Evolutionary conservation across 2,888 invertebrate species (phyloP), one percentile per base, ranked within the genome.

Genomic region (Aporophyla lueneburgensis): DNA sequence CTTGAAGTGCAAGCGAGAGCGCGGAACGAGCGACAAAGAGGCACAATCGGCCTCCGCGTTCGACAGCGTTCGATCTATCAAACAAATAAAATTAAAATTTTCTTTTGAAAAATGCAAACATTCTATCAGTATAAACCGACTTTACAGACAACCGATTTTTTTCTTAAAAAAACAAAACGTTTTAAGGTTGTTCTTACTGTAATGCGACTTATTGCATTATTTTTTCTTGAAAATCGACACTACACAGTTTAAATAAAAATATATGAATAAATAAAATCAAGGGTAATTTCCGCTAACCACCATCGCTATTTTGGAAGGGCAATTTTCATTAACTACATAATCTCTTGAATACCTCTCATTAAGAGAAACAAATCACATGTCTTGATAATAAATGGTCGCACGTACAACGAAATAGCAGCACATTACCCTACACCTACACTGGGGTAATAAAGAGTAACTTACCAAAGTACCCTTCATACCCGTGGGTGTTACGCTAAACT

Each of bases 361-460:
- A 33, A 19, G 70, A 33, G 19, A 70, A 49, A 71, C 43, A 74
- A 63, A 81, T 74, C 33, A 21, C 76, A 75, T 46, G 24, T 46
- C 56, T 63, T 46, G 14, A 53, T 40, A 51, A 81, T 33, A 74
- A 81, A 81, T 62, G 19, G 51, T 16, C 24, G 33, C 56, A 58
- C 27, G 12, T 58, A 24, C 21, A 65, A 49, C n/a, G 27, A 27
- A 75, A 82, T 63, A 43, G 43, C 21, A 6, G 19, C 21, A 78
- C 56, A 62, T 76, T 46, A 58, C 51, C 14, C 14, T 40, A 14
- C 27, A 40, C 21, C 14, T n/a, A 61, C 40, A 10, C n/a, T 19
- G 21, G 24, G 14, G 24, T 49, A 27, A 53, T 49, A 27, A 53
- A 76, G 61, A 66, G 75, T 68, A 68, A 62, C 56, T 46, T 27